Conservation (phyloP, 2,113 vertebrate genomes). For the Anas platyrhynchos region DNA sequence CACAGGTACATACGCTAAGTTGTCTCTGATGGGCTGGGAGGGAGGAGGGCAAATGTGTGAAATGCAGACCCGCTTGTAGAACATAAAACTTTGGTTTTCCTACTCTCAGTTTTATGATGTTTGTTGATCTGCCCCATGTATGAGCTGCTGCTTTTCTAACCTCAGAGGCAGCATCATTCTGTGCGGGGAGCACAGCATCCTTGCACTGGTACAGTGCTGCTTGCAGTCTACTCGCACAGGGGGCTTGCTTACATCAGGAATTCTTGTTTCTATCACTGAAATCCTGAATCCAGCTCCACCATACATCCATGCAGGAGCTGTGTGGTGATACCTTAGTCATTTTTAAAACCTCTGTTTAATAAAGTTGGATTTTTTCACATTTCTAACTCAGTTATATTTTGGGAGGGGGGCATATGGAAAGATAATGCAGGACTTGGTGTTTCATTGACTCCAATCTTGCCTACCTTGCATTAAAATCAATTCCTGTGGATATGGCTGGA, state of each 20-base stretch:
- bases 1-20: rapidly evolving
- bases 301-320: background rate
- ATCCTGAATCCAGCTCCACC: background rate
- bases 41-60: background rate
- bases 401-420: background rate
- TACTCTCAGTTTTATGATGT: background rate
- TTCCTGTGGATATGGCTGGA: background rate
- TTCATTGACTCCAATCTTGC: background rate
- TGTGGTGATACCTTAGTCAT: background rate
- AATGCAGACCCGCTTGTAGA: background rate
- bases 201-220: background rate
- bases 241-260: background rate
- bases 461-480: background rate
- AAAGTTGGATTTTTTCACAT: background rate
- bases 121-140: background rate
- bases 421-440: background rate
- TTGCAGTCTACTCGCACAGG: background rate
- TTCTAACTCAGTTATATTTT: background rate
- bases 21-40: background rate
- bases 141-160: background rate
- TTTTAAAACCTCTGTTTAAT: background rate
- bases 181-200: background rate
- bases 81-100: background rate
- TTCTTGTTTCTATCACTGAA: background rate
- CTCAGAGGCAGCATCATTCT: background rate